Conservation (phyloP, 2,113 vertebrate genomes). For the Solea senegalensis region DNA sequence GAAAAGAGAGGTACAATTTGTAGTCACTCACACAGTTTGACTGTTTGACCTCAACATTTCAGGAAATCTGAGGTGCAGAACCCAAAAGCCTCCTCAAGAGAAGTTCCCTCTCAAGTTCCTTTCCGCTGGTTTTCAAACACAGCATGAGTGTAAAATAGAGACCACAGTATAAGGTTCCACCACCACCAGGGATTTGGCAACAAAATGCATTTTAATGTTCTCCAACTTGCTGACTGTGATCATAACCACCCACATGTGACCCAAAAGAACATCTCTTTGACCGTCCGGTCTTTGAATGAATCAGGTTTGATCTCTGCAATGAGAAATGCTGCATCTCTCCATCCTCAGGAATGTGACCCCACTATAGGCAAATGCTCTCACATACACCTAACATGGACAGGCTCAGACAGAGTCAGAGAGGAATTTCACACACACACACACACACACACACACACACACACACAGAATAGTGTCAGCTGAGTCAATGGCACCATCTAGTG, state of each 20-base stretch:
- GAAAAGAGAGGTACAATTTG: not conserved
- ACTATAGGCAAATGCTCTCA: not conserved
- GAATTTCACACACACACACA: slow-evolving; percentile 12
- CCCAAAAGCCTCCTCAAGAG: not conserved
- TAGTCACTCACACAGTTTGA: no score
- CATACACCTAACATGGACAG: not conserved
- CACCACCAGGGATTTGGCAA: no score
- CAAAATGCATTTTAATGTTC: no score
- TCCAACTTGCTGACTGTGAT: not conserved
- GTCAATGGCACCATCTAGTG: slow-evolving; percentile 71
- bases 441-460: not conserved
- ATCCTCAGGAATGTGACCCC: not conserved
- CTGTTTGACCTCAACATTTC: no score
- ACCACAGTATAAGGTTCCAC: no score
- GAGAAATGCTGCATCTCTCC: not conserved
- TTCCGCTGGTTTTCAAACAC: no score
- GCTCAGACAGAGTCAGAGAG: not conserved
- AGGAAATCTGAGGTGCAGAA: not conserved
- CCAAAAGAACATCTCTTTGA: not conserved
- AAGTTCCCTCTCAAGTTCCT: no score
- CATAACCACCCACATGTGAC: not conserved
- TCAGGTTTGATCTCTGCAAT: slow-evolving; percentile 8
- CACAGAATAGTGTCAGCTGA: not conserved
- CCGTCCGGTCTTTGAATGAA: not conserved
- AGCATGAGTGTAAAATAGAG: no score